Evolutionary conservation across 2,113 vertebrate species (phyloP), one percentile per base, ranked within the genome.

Genomic region (Barnardius zonarius): DNA sequence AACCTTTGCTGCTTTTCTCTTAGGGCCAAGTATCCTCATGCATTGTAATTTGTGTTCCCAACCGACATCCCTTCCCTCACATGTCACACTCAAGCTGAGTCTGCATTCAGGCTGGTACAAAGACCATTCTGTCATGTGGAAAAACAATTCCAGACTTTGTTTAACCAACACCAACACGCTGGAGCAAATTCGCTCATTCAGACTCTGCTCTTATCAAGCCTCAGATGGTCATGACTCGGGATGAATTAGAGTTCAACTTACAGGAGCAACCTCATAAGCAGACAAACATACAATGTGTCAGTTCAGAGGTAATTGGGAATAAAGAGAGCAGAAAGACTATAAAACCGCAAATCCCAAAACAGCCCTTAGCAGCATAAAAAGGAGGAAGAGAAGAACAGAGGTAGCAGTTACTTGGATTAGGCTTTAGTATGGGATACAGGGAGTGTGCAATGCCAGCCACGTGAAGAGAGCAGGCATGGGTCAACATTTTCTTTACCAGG

Each of bases 121-220:
- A 92, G 82, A 68, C 52, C 31, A 6, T 43, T 55, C 74, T 94
- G 78, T n/a, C 79, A 22, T 48, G 54, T 25, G 74, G 79, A 81
- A 92, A 90, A 86, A 87, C 69, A 90, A 80, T 63, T 30, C 90
- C 59, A 76, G 75, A 24, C 90, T 80, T 80, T 92, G 90, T 94
- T 90, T 68, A 81, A 67, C 37, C 86, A 72, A 33, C 30, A 46
- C 39, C 20, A 72, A 81, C 17, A 9, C 0, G 5, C 77, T 79
- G 86, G 73, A 67, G 46, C 37, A 62, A 68, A 63, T 55, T 44
- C 25, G 72, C 14, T n/a, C n/a, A 18, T 83, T 76, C 68, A 76
- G 52, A 30, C 28, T 35, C 55, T 5, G 18, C 61, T 75, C 62
- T 52, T 19, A 14, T 79, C 62, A 44, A 86, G 82, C 57, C 52